Conservation (phyloP, 2,888 invertebrate genomes). For the Pediacus dermestoides region DNA sequence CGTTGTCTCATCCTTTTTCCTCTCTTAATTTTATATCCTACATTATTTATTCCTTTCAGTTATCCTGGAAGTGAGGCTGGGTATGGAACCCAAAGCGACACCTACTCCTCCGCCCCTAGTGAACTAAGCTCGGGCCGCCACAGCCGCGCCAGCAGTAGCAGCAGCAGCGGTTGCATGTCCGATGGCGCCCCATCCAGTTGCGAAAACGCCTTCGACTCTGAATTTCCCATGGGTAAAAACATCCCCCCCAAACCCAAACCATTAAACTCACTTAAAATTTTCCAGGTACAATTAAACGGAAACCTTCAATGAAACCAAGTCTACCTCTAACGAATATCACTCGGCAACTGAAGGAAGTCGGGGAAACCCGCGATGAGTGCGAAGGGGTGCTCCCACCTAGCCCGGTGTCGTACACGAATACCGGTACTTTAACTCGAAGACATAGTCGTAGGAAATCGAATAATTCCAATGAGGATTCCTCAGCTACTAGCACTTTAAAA, state of each 20-base stretch:
- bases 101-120: slow-evolving; percentile 45
- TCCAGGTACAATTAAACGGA: slow-evolving; percentile 82
- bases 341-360: slow-evolving; percentile 83
- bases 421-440: slow-evolving; percentile 52
- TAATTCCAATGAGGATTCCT: slow-evolving; percentile 45
- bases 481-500: slow-evolving; percentile 53
- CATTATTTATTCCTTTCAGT: no score
- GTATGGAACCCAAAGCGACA: slow-evolving; percentile 48
- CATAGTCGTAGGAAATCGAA: slow-evolving; percentile 53
- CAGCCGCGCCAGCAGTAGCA: slow-evolving; percentile 78
- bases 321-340: slow-evolving; percentile 88
- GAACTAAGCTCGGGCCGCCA: slow-evolving; percentile 54
- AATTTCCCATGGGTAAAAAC: slow-evolving; percentile 67
- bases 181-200: slow-evolving; percentile 73
- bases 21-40: no score
- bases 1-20: no score
- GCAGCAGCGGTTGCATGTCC: slow-evolving; percentile 81
- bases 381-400: slow-evolving; percentile 49
- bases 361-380: slow-evolving; percentile 63
- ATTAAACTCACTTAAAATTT: no score
- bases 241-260: no score
- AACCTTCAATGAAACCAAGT: slow-evolving; percentile 89
- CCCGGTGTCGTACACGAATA: slow-evolving; percentile 43
- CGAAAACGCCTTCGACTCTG: slow-evolving; percentile 69
- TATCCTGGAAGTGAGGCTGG: slow-evolving; percentile 46